These are phyloP conservation scores for Ophthalmolycus amberensis DNA, from an alignment of 2,113 vertebrate species.

Conservation along the genomic window DNA sequence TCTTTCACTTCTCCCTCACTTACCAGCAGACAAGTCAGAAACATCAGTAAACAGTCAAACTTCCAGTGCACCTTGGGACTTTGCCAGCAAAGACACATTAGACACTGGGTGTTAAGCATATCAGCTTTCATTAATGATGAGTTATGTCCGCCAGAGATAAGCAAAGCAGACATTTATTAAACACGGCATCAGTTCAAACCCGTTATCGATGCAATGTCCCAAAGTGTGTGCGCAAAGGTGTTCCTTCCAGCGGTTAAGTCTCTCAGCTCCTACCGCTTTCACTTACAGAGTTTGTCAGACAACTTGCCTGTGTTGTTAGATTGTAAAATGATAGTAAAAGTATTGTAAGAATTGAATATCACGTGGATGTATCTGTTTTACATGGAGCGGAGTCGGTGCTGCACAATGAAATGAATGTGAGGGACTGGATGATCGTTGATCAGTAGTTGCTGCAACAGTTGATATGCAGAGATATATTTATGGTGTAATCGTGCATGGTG, in stretches of 20 bases:
- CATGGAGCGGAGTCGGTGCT: neutral
- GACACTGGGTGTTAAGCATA: neutral
- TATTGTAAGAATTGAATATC: conserved; percentile 23
- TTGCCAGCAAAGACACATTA: neutral
- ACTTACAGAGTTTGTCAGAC: conserved; percentile 41
- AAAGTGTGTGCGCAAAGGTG: conserved; percentile 23
- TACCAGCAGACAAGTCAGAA: neutral
- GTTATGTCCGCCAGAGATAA: neutral
- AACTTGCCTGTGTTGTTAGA: conserved; percentile 36
- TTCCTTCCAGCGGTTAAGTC: conserved; percentile 44
- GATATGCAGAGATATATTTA: neutral
- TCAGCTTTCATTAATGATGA: neutral
- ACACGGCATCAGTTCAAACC: conserved; percentile 25
- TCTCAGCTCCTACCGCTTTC: conserved; percentile 35
- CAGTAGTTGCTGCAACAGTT: neutral
- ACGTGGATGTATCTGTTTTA: conserved; percentile 24
- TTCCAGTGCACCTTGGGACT: neutral
- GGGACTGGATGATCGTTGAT: neutral
- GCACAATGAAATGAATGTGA: conserved; percentile 6
- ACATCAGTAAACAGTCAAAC: neutral
- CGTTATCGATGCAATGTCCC: conserved; percentile 32
- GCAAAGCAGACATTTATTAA: neutral
- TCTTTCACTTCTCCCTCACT: neutral
- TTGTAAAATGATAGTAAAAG: conserved; percentile 25
- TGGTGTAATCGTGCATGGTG: neutral